These are phyloP conservation scores for Polyodon spathula DNA, from an alignment of 2,113 vertebrate species.

Conservation along the genomic window DNA sequence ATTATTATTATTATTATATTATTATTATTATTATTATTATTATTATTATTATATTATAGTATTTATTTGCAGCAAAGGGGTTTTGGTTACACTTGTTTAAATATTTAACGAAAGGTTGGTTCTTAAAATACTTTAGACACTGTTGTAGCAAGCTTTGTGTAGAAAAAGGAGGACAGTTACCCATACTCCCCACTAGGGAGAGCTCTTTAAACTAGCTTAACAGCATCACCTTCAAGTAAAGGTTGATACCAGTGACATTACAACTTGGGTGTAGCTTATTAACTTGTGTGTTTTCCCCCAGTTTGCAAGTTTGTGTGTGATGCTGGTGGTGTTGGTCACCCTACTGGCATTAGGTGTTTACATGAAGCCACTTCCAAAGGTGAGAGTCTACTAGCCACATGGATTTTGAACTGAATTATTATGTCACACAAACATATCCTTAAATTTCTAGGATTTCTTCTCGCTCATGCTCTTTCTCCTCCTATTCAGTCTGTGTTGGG, in stretches of 20 bases:
- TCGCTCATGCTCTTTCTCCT: background rate
- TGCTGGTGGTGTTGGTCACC: slow-evolving; percentile 83
- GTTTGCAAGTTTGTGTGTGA: slow-evolving; percentile 80
- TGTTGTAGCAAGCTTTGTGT: no score
- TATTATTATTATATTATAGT: no score
- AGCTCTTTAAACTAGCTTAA: background rate
- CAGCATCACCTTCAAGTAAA: background rate
- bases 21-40: no score
- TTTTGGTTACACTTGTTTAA: background rate
- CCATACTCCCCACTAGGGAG: background rate
- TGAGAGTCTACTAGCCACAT: slow-evolving; percentile 33
- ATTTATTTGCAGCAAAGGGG: background rate
- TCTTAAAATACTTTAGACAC: background rate
- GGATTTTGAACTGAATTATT: no score
- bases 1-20: background rate
- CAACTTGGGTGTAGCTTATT: background rate
- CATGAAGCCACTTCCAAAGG: slow-evolving; percentile 80
- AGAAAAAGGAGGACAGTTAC: no score
- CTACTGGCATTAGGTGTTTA: slow-evolving; percentile 76
- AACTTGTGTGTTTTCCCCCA: slow-evolving; percentile 28
- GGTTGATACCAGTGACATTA: no score
- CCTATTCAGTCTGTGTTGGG: slow-evolving; percentile 74
- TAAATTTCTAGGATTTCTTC: background rate
- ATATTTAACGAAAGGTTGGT: background rate
- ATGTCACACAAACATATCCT: no score